Percentiles rank a stretch among this genome's conserved stretches.
These are phyloP conservation scores for Paraescarpia echinospica DNA, from an alignment of 1,140 invertebrate species.

Conservation along the genomic window DNA sequence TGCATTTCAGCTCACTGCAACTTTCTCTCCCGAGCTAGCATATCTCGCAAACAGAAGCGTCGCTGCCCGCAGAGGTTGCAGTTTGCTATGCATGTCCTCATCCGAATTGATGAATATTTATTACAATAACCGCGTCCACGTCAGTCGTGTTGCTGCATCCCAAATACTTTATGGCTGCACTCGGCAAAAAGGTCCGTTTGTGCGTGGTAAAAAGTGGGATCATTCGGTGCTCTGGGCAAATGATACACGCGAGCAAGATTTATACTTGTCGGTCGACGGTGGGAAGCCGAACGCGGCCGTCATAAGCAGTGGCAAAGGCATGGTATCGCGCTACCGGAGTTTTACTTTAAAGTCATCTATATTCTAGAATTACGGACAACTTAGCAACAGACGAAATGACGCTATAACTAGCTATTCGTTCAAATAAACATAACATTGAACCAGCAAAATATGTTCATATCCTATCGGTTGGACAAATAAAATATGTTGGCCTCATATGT, in stretches of 20 bases:
- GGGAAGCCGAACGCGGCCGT: background rate
- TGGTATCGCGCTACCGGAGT: background rate
- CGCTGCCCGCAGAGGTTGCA: background rate
- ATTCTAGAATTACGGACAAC: background rate
- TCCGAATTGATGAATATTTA: constrained; percentile 6
- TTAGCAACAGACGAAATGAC: background rate
- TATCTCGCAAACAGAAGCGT: background rate
- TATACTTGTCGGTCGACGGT: background rate
- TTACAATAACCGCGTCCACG: background rate
- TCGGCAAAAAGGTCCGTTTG: background rate
- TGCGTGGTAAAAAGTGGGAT: background rate
- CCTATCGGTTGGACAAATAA: background rate
- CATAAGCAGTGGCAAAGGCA: background rate
- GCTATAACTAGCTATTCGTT: background rate
- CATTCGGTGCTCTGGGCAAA: background rate
- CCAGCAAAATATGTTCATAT: no score
- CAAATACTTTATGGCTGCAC: background rate
- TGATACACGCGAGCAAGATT: background rate
- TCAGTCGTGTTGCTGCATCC: background rate
- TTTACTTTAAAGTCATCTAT: background rate
- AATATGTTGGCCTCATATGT: background rate
- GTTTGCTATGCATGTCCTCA: background rate
- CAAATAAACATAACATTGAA: no score
- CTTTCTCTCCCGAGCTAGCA: background rate
- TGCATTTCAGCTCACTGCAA: background rate